These are phyloP conservation scores for Junonia oenone DNA, from an alignment of 2,888 invertebrate species.

Conservation along the genomic window DNA sequence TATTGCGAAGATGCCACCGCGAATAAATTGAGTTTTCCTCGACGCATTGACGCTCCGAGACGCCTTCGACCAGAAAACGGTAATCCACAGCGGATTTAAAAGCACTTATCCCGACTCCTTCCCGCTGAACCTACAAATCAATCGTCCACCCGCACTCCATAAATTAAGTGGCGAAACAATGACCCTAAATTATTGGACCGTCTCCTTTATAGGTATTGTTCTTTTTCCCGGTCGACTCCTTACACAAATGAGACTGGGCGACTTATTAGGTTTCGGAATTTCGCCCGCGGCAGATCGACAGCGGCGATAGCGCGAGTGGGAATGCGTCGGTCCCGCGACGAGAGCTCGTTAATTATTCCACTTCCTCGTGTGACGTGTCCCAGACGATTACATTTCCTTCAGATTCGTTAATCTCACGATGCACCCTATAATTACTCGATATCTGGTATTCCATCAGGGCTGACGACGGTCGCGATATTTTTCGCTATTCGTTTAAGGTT, in stretches of 20 bases:
- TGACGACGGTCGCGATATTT: slow-evolving; percentile 49
- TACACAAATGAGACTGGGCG: slow-evolving; percentile 74
- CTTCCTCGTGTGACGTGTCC: slow-evolving; percentile 45
- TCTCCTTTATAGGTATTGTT: slow-evolving; percentile 71
- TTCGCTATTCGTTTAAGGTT: slow-evolving; percentile 58
- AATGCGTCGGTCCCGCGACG: slow-evolving; percentile 37
- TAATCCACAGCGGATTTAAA: slow-evolving; percentile 45
- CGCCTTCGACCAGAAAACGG: slow-evolving; percentile 30
- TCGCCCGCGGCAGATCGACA: slow-evolving; percentile 64
- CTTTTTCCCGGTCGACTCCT: slow-evolving; percentile 60
- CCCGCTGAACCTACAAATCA: slow-evolving; percentile 73
- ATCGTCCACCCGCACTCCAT: slow-evolving; percentile 74
- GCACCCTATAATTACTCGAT: slow-evolving; percentile 32
- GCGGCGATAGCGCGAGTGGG: slow-evolving; percentile 53
- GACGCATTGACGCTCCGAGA: slow-evolving; percentile 48
- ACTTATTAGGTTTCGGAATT: slow-evolving; percentile 76
- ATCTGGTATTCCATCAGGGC: slow-evolving; percentile 65
- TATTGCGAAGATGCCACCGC: slow-evolving; percentile 53
- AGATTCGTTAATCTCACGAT: neutral
- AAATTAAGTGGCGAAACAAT: slow-evolving; percentile 75
- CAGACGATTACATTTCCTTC: slow-evolving; percentile 11
- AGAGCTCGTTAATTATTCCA: slow-evolving; percentile 61
- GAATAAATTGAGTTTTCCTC: slow-evolving; percentile 67
- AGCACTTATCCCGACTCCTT: slow-evolving; percentile 57
- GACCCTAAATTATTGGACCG: slow-evolving; percentile 77